Base-by-base conservation (phyloP, 2,797 vertebrate genomes). In the Ceryle rudis region DNA sequence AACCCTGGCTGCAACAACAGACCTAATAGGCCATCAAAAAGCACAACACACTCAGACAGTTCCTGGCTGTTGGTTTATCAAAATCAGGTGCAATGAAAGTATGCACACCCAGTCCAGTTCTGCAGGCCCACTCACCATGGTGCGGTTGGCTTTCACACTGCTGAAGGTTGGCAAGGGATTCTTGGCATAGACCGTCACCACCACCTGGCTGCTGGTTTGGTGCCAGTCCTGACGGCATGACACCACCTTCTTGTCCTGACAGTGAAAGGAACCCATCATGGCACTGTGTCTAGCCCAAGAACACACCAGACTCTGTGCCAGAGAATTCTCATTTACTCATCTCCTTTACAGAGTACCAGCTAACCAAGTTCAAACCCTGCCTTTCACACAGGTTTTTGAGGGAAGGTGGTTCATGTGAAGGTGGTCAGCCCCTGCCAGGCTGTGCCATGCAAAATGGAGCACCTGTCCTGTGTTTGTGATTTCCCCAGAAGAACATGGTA, bases 191-290 rank as follows among this genome's bases (percentile, higher is more conserved):
- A 99, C 90, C 0, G 99, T 99, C 44, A 99, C 96, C 35, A 99
- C 99, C 5, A 99, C 98, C 29, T 98, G 98, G 33, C 95, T 98
- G 88, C 98, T 97, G 11, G 99, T 99, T 95, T 99, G 99, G 93
- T 99, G 99, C 99, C 99, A 99, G 94, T 99, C 99, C 31, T 99
- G 97, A 70, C 99, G 98, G 96, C 99, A 99, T 28, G 98, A 98
- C 84, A 98, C 98, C 4, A 98, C 98, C 95, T 98, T 93, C 93
- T 92, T 97, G 81, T 96, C 95, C 96, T 97, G 92, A 46, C 0
- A 0, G 12, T 39, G 39, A 84, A 84, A 91, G 51, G 51, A 60
- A 25, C 11, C 17, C 7, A 0, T 88, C 57, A 70, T 0, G 0
- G 39, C 35, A 14, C 3, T 3, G 70, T 2, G 1, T 37, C 61